phyloP scores from a whole-genome alignment of 1,140 invertebrate species.

The Diabrotica undecimpunctata region DNA sequence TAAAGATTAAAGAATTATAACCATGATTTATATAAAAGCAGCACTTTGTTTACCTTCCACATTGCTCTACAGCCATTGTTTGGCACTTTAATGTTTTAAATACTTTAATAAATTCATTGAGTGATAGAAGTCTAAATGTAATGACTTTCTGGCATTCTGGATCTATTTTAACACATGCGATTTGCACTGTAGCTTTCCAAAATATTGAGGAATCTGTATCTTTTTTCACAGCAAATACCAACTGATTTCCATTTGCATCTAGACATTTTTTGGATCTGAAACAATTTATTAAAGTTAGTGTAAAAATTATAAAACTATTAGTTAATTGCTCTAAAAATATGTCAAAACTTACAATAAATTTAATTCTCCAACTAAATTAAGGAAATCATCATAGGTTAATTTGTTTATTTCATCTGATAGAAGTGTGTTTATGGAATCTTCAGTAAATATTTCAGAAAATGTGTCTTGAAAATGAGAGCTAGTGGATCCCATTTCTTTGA shows the following conservation, averaged over 20 bases:
- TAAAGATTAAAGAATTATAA: too few relatives aligned
- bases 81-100: slow-evolving; percentile 52
- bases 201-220: slow-evolving; percentile 61
- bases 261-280: slow-evolving; percentile 57
- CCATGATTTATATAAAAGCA: neutral
- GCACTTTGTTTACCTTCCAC: slow-evolving; percentile 28
- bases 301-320: neutral
- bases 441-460: slow-evolving; percentile 32
- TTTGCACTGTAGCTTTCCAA: slow-evolving; percentile 66
- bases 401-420: slow-evolving; percentile 38
- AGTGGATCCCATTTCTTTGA: slow-evolving; percentile 37
- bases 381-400: slow-evolving; percentile 40
- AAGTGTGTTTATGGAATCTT: slow-evolving; percentile 34
- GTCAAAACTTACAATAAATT: slow-evolving; percentile 37
- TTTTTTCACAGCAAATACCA: slow-evolving; percentile 63
- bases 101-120: slow-evolving; percentile 59
- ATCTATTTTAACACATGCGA: slow-evolving; percentile 63
- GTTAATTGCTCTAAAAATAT: too few relatives aligned
- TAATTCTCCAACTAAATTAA: slow-evolving; percentile 37
- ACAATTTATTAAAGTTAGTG: neutral
- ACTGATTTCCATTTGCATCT: slow-evolving; percentile 57
- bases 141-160: slow-evolving; percentile 51
- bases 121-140: slow-evolving; percentile 55
- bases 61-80: slow-evolving; percentile 41
- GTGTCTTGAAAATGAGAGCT: slow-evolving; percentile 35